Base-by-base conservation (phyloP, 2,888 invertebrate species). In the Dichetophora obliterata region DNA sequence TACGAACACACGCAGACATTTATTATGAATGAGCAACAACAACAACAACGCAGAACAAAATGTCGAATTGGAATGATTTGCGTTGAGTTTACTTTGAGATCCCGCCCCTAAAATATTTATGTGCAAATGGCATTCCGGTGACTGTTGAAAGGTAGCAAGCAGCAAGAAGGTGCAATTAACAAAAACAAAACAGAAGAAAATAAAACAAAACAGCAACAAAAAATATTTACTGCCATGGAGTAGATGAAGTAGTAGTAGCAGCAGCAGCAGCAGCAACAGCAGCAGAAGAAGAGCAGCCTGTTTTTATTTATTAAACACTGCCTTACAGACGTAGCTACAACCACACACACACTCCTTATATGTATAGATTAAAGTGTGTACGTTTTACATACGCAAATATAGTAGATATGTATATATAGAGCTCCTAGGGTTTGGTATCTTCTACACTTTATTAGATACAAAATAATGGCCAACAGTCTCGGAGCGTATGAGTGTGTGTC, bases 31-130 rank as follows among this genome's bases (percentile, higher is more conserved):
- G 77, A 77, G 78, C 78, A 74, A 19, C 59, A 68, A n/a, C 73
- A 61, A 72, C 75, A 57, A 71, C 59, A 57, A 43, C 71, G 24
- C 54, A 81, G 82, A 81, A 87, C 85, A 87, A 87, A 87, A 87
- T 87, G 86, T 87, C 88, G 87, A 87, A 86, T 86, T 85, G 85
- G 86, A 85, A 85, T 84, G 84, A 75, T 79, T 80, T 71, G 54
- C 78, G 79, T 81, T 79, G 81, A 79, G 81, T 80, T 73, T 74
- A 57, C 75, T 78, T 78, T 83, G 81, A 82, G 82, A 84, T 83
- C 84, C 86, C 87, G 87, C 87, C 87, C 87, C 88, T 87, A 85
- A 86, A 87, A 85, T 87, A 87, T 87, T 86, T 84, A 84, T 85
- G 80, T 83, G 82, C 69, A 66, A 50, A 63, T 71, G 68, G 50